phyloP scores from a whole-genome alignment of 2,888 invertebrate species.

The Campoletis raptor region DNA sequence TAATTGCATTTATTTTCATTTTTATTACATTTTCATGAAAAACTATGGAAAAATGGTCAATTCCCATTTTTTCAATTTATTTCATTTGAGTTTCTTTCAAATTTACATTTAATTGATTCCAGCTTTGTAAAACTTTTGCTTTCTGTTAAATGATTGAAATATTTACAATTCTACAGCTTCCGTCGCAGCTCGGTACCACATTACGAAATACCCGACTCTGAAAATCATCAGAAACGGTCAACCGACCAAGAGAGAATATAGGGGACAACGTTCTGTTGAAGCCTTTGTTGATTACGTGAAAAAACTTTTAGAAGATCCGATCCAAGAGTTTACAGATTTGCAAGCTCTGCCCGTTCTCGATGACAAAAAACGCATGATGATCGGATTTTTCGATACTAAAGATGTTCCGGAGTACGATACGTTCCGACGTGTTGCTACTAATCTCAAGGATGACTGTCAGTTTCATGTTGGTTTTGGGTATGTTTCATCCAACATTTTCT shows the following conservation, averaged over 20 bases:
- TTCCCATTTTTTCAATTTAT: not conserved
- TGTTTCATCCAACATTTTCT: constrained; percentile 63
- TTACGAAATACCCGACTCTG: constrained; percentile 99
- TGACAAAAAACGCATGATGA: constrained; percentile 93
- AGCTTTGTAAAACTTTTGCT: not conserved
- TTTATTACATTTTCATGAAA: not conserved
- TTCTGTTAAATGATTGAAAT: not conserved
- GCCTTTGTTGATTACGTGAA: constrained; percentile 95
- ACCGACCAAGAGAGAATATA: constrained; percentile 95
- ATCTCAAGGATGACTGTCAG: constrained; percentile 97
- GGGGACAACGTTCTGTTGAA: constrained; percentile 95
- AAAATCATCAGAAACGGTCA: constrained; percentile 97
- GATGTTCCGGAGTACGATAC: constrained; percentile 93
- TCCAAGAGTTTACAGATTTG: constrained; percentile 91
- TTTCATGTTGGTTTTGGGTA: constrained; percentile 97
- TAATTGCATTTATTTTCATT: not conserved
- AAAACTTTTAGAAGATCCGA: constrained; percentile 95
- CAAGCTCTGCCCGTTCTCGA: constrained; percentile 91
- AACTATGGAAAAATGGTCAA: not conserved
- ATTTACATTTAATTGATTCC: not conserved
- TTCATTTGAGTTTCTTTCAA: not conserved
- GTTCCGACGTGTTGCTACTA: constrained; percentile 93
- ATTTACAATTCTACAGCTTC: constrained; percentile 85
- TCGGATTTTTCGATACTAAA: constrained; percentile 95
- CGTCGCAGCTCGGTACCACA: constrained; percentile 96